These are phyloP conservation scores for Crambe crambe DNA, from an alignment of 37 sponge, comb jelly and placozoan species.

Conservation along the genomic window DNA sequence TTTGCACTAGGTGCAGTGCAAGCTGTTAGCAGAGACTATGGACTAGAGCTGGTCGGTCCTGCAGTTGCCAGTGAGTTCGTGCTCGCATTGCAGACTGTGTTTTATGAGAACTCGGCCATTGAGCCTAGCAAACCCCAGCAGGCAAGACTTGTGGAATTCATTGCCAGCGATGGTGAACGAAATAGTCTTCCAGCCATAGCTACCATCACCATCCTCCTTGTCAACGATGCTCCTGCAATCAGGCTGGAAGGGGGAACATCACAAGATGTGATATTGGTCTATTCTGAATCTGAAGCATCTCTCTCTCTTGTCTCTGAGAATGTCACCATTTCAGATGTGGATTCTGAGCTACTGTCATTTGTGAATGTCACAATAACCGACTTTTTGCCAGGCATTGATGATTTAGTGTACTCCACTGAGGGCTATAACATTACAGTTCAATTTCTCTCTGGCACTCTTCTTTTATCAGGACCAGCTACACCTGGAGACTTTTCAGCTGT, in stretches of 20 bases:
- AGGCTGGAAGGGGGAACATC: constrained; percentile 19
- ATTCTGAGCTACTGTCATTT: constrained; percentile 30
- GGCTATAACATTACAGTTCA: constrained; percentile 19
- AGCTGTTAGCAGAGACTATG: not conserved
- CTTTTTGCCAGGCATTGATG: constrained; percentile 32
- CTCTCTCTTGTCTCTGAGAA: constrained; percentile 8
- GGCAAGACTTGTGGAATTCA: constrained; percentile 34
- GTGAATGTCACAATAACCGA: constrained; percentile 38
- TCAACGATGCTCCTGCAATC: constrained; percentile 70
- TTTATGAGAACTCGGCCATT: constrained; percentile 62
- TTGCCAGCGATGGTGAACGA: constrained; percentile 51
- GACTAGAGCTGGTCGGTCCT: constrained; percentile 40
- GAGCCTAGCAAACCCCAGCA: constrained; percentile 41
- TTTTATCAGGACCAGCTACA: constrained; percentile 47
- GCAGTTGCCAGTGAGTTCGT: constrained; percentile 42
- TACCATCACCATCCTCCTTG: constrained; percentile 27
- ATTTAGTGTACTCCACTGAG: constrained; percentile 13
- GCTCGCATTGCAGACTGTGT: constrained; percentile 29
- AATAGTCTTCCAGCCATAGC: constrained; percentile 25
- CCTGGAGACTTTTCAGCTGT: constrained; percentile 20
- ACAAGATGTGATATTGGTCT: constrained; percentile 24
- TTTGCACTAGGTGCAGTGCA: not conserved
- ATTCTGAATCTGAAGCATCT: constrained; percentile 38
- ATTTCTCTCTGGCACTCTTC: constrained; percentile 20
- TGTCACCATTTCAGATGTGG: constrained; percentile 38